A percentile compares a stretch with the other conserved stretches of the same genome.
Evolutionary conservation across 2,113 vertebrate species (phyloP).

Genomic region (Forbesichthys agassizii): DNA sequence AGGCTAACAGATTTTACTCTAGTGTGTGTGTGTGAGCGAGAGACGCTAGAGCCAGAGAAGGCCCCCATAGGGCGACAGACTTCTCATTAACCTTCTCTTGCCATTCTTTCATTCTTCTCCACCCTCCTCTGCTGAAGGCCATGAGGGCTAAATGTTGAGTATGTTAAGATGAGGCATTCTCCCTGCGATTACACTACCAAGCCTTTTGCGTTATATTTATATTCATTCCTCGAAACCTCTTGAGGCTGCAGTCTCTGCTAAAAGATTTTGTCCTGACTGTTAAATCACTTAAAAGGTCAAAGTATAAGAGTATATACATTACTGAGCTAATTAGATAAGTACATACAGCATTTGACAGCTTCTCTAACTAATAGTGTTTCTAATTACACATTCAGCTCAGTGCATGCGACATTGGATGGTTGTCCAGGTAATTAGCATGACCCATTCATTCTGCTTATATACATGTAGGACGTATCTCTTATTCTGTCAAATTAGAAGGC

Average conservation of each 20-base stretch:
- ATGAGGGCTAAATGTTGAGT: neutral
- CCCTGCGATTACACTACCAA: neutral
- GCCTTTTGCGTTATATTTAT: neutral
- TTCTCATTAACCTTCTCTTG: conserved; percentile 65
- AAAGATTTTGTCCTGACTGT: neutral
- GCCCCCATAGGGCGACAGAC: conserved; percentile 48
- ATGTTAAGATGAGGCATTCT: neutral
- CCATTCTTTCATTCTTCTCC: conserved; percentile 48
- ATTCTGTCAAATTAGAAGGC: no score
- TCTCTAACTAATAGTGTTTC: no score
- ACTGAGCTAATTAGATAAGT: no score
- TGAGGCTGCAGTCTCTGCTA: neutral
- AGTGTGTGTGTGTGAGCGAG: neutral
- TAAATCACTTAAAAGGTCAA: neutral
- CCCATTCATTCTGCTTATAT: no score
- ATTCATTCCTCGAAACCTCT: neutral
- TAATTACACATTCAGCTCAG: no score
- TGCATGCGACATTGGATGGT: no score
- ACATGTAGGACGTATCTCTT: no score
- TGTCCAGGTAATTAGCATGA: no score
- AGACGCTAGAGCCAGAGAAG: conserved; percentile 55
- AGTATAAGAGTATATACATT: no score
- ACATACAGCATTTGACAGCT: no score
- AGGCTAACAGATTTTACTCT: neutral
- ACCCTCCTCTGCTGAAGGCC: conserved; percentile 15